Percentiles rank a stretch among this genome's conserved stretches.
These are phyloP conservation scores for Drepanosiphum platanoidis DNA, from an alignment of 2,888 invertebrate species.

Conservation along the genomic window DNA sequence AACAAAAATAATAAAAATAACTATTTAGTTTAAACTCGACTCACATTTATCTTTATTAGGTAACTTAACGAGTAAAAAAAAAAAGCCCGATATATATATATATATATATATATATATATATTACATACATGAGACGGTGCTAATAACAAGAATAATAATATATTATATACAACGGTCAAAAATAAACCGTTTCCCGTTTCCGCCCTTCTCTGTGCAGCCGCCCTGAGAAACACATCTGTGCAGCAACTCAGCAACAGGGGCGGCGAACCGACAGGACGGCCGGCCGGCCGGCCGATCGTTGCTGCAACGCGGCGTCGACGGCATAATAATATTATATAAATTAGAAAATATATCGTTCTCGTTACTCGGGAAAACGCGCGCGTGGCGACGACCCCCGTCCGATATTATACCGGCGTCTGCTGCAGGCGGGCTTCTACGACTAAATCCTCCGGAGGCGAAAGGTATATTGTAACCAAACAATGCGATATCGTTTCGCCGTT, in stretches of 20 bases:
- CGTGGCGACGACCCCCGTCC: not conserved
- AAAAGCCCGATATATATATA: too few relatives aligned
- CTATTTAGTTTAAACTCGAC: too few relatives aligned
- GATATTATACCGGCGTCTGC: not conserved
- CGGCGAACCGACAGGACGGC: not conserved
- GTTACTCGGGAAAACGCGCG: not conserved
- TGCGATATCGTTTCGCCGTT: slow-evolving; percentile 16
- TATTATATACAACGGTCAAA: slow-evolving; percentile 24
- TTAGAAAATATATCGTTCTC: not conserved
- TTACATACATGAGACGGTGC: too few relatives aligned
- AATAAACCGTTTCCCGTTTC: slow-evolving; percentile 59
- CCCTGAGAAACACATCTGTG: slow-evolving; percentile 6
- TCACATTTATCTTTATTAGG: too few relatives aligned
- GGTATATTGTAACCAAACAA: not conserved
- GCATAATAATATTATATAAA: too few relatives aligned
- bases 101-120: too few relatives aligned
- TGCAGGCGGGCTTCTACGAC: not conserved
- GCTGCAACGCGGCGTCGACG: too few relatives aligned
- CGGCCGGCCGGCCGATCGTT: too few relatives aligned
- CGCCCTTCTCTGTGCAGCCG: slow-evolving; percentile 21
- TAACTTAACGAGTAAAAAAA: too few relatives aligned
- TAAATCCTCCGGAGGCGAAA: not conserved
- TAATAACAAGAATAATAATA: too few relatives aligned
- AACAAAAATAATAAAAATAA: too few relatives aligned
- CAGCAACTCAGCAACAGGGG: not conserved